A percentile compares a stretch with the other conserved stretches of the same genome.
Evolutionary conservation across 2,797 vertebrate genomes (phyloP).

Genomic region (Lagorchestes hirsutus): DNA sequence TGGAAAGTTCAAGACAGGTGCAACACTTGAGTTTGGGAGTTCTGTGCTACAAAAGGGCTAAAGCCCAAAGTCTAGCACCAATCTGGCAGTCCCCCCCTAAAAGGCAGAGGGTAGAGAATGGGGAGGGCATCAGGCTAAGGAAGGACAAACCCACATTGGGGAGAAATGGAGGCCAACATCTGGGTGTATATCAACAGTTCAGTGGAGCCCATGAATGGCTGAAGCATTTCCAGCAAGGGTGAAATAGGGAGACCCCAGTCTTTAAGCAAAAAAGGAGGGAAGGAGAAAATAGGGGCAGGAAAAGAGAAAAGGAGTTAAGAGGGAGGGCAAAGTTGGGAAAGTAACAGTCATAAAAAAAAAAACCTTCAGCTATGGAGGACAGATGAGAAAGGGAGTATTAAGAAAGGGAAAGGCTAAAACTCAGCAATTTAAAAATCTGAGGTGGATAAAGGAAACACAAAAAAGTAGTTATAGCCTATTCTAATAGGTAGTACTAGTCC

Average conservation of each 20-base stretch:
- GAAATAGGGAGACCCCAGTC: not conserved
- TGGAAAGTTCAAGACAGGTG: not conserved
- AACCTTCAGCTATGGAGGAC: not conserved
- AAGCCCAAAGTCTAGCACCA: not conserved
- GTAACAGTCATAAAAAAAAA: not conserved
- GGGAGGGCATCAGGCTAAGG: not conserved
- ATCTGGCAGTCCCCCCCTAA: not conserved
- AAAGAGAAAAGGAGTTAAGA: not conserved
- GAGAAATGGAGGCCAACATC: not conserved
- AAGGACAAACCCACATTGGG: not conserved
- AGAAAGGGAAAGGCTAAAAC: not conserved
- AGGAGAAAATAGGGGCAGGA: not conserved
- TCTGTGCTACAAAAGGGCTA: not conserved
- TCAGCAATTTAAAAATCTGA: not conserved
- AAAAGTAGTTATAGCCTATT: not conserved
- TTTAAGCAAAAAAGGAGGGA: not conserved
- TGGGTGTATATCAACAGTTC: not conserved
- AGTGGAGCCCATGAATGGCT: not conserved
- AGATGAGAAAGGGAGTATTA: not conserved
- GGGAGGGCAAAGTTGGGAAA: not conserved
- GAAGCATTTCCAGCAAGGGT: not conserved
- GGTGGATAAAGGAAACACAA: not conserved
- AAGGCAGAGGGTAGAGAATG: not conserved
- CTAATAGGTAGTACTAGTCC: not conserved
- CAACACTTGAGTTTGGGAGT: not conserved